Conservation (phyloP, 2,797 vertebrate genomes). For the Molossus molossus region DNA sequence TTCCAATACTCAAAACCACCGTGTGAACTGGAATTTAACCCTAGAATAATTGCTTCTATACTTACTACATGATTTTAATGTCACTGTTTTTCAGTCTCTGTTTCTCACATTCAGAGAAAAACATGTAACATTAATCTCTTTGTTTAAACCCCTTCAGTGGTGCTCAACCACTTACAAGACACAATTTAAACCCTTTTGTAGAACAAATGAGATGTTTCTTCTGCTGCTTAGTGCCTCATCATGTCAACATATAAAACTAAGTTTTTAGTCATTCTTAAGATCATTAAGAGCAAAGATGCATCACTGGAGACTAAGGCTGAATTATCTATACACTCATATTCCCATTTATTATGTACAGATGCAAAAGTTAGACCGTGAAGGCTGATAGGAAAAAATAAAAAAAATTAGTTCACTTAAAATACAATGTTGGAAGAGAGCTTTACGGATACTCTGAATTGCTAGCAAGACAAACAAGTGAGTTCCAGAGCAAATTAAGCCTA, state of each 20-base stretch:
- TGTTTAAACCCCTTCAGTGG: not conserved
- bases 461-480: not conserved
- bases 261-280: not conserved
- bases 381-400: not conserved
- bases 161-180: not conserved
- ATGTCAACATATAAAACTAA: not conserved
- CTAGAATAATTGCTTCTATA: not conserved
- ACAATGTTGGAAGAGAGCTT: not conserved
- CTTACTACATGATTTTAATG: not conserved
- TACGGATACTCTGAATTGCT: not conserved
- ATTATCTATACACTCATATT: not conserved
- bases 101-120: not conserved
- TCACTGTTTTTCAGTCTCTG: not conserved
- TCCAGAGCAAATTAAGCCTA: not conserved
- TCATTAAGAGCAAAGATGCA: not conserved
- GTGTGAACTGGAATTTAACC: not conserved
- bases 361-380: not conserved
- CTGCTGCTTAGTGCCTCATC: not conserved
- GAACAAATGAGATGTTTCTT: not conserved
- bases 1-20: fast-evolving
- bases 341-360: not conserved
- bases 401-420: not conserved
- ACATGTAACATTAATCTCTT: not conserved
- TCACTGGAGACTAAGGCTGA: not conserved
- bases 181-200: not conserved